A percentile compares a stretch with the other conserved stretches of the same genome.
Conservation (phyloP, 2,888 invertebrate genomes). For the Trachelus troglodyta region DNA sequence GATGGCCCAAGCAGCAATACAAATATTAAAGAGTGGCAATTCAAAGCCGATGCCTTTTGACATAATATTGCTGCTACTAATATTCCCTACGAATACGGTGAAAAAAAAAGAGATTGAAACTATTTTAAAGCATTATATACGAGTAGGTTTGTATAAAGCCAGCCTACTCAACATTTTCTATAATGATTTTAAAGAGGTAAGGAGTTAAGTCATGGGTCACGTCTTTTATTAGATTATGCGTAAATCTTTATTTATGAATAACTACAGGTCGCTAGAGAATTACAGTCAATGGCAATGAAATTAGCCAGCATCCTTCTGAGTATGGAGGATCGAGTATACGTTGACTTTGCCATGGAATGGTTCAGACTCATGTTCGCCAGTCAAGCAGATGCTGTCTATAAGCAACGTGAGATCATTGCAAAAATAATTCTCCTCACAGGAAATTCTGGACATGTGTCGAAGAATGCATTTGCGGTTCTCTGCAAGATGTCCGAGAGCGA, state of each 20-base stretch:
- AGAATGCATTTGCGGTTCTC: slow-evolving; percentile 52
- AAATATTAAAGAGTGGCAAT: slow-evolving; percentile 70
- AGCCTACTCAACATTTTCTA: slow-evolving; percentile 69
- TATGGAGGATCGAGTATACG: slow-evolving; percentile 46
- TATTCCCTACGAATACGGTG: slow-evolving; percentile 72
- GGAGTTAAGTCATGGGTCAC: neutral
- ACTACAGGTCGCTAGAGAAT: slow-evolving; percentile 47
- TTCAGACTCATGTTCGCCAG: slow-evolving; percentile 52
- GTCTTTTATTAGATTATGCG: neutral
- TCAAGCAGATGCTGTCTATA: slow-evolving; percentile 46
- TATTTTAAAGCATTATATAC: slow-evolving; percentile 74
- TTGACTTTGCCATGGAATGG: slow-evolving; percentile 59
- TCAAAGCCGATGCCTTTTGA: slow-evolving; percentile 76
- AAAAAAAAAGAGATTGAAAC: slow-evolving; percentile 73
- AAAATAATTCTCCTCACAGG: slow-evolving; percentile 56
- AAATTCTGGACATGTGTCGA: slow-evolving; percentile 53
- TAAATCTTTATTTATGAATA: slow-evolving; percentile 66
- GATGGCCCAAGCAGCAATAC: slow-evolving; percentile 71
- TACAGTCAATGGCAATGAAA: slow-evolving; percentile 49
- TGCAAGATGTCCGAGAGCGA: slow-evolving; percentile 49
- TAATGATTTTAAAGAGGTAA: slow-evolving; percentile 51
- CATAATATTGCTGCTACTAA: slow-evolving; percentile 74
- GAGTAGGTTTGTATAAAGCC: slow-evolving; percentile 71
- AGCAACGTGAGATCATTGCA: slow-evolving; percentile 57
- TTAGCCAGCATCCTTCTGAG: slow-evolving; percentile 54